phyloP scores from a whole-genome alignment of 2,797 vertebrate genomes.

The Triplophysa bombifrons region DNA sequence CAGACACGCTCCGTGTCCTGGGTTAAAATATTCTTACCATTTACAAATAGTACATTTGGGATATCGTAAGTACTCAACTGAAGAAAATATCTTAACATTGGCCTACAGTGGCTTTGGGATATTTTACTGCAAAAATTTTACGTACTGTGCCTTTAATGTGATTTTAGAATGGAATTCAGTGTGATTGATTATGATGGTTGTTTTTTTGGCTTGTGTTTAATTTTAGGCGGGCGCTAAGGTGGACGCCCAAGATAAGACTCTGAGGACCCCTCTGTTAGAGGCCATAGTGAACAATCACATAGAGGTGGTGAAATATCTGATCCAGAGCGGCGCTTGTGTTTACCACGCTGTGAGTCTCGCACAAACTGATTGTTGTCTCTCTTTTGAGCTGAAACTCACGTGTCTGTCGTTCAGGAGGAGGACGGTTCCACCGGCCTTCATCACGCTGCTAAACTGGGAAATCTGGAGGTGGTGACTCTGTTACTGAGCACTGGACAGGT shows the following conservation, averaged over 20 bases:
- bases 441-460: constrained; percentile 90
- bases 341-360: constrained; percentile 81
- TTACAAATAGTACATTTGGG: too few species aligned
- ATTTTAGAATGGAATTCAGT: too few species aligned
- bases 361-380: neutral
- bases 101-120: too few species aligned
- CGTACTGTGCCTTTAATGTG: too few species aligned
- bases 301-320: constrained; percentile 83
- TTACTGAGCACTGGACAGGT: constrained; percentile 90
- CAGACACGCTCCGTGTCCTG: too few species aligned
- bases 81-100: too few species aligned
- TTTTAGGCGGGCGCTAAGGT: constrained; percentile 87
- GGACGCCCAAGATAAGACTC: constrained; percentile 86
- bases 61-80: too few species aligned
- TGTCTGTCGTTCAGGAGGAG: constrained; percentile 78
- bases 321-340: constrained; percentile 84
- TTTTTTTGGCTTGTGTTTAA: neutral
- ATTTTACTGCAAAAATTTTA: too few species aligned
- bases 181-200: too few species aligned
- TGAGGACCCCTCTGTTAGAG: constrained; percentile 88
- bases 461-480: constrained; percentile 84
- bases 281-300: constrained; percentile 88
- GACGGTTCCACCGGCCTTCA: constrained; percentile 93
- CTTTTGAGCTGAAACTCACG: neutral
- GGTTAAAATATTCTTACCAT: too few species aligned